These are phyloP conservation scores for Acanthosepion esculentum DNA, from an alignment of 2,888 invertebrate genomes.

Conservation along the genomic window DNA sequence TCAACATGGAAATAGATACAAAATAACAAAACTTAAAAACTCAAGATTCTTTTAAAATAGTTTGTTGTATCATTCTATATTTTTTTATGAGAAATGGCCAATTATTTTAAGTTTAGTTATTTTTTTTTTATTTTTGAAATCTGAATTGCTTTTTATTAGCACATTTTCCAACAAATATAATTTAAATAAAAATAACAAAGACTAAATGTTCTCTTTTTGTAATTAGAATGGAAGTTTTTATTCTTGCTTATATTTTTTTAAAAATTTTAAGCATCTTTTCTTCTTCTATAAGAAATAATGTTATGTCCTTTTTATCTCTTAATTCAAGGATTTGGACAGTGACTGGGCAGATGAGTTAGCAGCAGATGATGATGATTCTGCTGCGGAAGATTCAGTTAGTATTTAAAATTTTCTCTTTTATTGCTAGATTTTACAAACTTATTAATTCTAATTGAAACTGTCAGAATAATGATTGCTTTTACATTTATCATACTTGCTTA, in stretches of 20 bases:
- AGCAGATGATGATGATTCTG: constrained; percentile 92
- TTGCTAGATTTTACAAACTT: background rate
- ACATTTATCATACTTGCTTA: too few relatives aligned
- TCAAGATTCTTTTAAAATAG: background rate
- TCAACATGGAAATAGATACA: too few relatives aligned
- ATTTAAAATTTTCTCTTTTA: background rate
- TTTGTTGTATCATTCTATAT: too few relatives aligned
- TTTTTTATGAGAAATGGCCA: background rate
- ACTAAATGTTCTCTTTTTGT: background rate
- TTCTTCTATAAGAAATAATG: too few relatives aligned
- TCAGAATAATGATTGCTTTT: too few relatives aligned
- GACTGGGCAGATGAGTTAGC: constrained; percentile 90
- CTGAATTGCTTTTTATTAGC: too few relatives aligned
- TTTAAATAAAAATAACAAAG: background rate
- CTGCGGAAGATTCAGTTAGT: constrained; percentile 86
- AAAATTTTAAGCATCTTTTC: background rate
- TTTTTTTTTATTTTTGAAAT: background rate
- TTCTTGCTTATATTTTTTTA: background rate
- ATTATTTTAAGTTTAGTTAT: background rate
- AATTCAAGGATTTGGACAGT: constrained; percentile 75
- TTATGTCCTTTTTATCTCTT: background rate
- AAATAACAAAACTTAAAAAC: too few relatives aligned
- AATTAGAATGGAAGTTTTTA: background rate
- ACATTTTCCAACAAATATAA: background rate
- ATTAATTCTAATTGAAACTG: background rate